Percentiles rank a stretch among this genome's conserved stretches.
Conservation (phyloP, 2,888 invertebrate species). For the Cephus rjabovi region DNA sequence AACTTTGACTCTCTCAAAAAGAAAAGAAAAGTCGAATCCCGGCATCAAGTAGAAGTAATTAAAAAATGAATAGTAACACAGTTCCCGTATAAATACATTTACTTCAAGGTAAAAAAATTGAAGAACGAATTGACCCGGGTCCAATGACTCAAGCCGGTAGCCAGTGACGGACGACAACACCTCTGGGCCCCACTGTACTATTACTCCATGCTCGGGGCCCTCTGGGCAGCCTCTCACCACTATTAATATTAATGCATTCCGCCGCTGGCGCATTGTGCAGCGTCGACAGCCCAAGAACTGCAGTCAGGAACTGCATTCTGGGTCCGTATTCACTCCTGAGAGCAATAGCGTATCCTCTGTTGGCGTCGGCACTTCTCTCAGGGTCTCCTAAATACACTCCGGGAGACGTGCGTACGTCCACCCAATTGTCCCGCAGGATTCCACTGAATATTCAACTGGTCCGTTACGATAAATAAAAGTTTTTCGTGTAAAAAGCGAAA, state of each 20-base stretch:
- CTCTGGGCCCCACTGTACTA: slow-evolving; percentile 1
- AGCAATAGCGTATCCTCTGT: slow-evolving; percentile 9
- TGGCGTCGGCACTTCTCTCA: slow-evolving; percentile 3
- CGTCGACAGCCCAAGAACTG: slow-evolving; percentile 31
- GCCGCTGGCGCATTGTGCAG: slow-evolving; percentile 49
- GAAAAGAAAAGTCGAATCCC: no score
- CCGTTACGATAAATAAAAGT: slow-evolving; percentile 47
- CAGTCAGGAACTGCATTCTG: not conserved
- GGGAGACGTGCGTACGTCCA: slow-evolving; percentile 21
- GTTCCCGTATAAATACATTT: no score
- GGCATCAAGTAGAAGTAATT: no score
- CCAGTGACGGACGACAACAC: slow-evolving; percentile 1
- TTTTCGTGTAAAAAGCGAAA: slow-evolving; percentile 28
- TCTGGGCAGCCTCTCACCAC: slow-evolving; percentile 22
- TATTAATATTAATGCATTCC: slow-evolving; percentile 60
- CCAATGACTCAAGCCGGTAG: no score
- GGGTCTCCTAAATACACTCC: not conserved
- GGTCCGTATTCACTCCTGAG: slow-evolving; percentile 13
- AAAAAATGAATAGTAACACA: no score
- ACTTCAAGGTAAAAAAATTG: no score
- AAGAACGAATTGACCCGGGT: no score
- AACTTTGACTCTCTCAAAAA: no score
- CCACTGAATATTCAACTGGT: slow-evolving; percentile 49
- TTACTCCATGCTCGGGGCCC: not conserved
- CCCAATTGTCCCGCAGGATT: slow-evolving; percentile 22